These are phyloP conservation scores for Mythimna vitellina DNA, from an alignment of 2,888 invertebrate species.

Conservation along the genomic window DNA sequence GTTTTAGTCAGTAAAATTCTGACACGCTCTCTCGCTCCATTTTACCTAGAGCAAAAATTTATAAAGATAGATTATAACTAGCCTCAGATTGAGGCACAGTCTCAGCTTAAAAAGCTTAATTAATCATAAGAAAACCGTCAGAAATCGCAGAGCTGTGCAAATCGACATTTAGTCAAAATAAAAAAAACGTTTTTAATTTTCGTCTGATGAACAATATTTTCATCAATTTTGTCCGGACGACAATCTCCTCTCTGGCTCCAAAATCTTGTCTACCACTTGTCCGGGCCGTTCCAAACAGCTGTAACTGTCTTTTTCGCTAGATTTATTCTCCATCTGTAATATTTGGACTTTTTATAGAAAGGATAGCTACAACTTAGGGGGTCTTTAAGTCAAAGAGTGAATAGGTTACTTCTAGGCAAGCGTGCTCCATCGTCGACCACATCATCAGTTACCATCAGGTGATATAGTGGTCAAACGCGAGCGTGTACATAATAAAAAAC, in stretches of 20 bases:
- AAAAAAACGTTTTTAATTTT: background rate
- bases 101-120: no score
- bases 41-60: no score
- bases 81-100: no score
- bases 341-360: slow-evolving; percentile 10
- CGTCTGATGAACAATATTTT: background rate
- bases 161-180: background rate
- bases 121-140: background rate
- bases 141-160: slow-evolving; percentile 28
- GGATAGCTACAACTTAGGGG: background rate
- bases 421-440: no score
- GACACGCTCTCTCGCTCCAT: no score
- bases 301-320: slow-evolving; percentile 57
- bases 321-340: slow-evolving; percentile 67
- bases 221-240: slow-evolving; percentile 74
- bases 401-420: no score
- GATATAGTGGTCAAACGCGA: no score
- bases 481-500: no score
- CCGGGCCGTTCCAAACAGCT: slow-evolving; percentile 61
- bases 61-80: no score
- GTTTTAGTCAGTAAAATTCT: no score
- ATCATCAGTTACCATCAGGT: no score
- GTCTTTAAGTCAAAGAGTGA: no score
- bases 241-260: slow-evolving; percentile 72
- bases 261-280: slow-evolving; percentile 69